phyloP scores from a whole-genome alignment of 2,113 vertebrate species.

The Ailuropoda melanoleuca region DNA sequence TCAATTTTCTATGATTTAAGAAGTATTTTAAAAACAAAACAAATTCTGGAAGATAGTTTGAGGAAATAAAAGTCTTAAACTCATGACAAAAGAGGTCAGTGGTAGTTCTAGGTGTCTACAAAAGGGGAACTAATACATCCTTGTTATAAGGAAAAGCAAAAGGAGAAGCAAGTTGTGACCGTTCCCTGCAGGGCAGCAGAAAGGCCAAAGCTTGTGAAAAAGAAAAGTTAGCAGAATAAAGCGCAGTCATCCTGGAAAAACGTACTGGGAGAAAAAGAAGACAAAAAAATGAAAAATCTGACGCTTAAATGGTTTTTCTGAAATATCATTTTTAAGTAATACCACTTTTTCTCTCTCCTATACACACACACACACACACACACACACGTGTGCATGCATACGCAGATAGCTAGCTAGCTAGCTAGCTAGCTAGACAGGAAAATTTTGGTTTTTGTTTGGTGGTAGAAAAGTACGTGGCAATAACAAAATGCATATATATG shows the following conservation, averaged over 20 bases:
- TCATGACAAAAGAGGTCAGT: neutral
- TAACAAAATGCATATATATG: neutral
- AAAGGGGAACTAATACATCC: neutral
- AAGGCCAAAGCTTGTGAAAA: neutral
- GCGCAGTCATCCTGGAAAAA: neutral
- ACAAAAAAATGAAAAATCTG: neutral
- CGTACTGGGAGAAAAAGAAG: neutral
- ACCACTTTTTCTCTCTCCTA: neutral
- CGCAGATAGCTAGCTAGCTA: neutral
- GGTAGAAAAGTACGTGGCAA: neutral
- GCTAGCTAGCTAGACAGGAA: neutral
- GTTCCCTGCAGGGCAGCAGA: neutral
- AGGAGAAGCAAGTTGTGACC: neutral
- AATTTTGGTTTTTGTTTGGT: neutral
- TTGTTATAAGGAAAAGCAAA: constrained; percentile 21
- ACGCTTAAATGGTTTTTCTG: neutral
- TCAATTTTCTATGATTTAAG: constrained; percentile 14
- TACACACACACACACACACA: neutral
- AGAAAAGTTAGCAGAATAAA: neutral
- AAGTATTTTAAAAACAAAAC: neutral
- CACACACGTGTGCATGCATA: too few relatives aligned
- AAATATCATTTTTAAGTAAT: neutral
- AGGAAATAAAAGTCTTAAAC: constrained; percentile 25
- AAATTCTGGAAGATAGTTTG: neutral
- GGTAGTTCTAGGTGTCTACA: neutral